phyloP scores from a whole-genome alignment of 1,140 invertebrate species.

The Bradynema listronoti region DNA sequence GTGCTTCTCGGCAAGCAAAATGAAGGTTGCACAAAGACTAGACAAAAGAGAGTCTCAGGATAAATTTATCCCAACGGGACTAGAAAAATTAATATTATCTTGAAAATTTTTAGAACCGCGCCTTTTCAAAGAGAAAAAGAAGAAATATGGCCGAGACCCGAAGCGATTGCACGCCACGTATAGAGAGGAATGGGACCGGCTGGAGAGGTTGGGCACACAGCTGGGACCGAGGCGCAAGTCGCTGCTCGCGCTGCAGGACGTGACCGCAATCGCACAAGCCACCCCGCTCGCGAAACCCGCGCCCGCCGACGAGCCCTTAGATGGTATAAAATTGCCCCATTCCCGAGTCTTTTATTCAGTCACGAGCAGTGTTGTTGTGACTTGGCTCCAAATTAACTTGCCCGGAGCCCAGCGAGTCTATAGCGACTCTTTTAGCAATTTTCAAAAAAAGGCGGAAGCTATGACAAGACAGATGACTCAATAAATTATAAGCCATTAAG shows the following conservation, averaged over 20 bases:
- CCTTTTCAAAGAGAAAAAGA: conserved; percentile 54
- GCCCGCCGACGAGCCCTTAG: too few relatives aligned
- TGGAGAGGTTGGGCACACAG: conserved; percentile 14
- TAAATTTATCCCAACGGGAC: neutral
- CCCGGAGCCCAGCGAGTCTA: too few relatives aligned
- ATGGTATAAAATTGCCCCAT: too few relatives aligned
- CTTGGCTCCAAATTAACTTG: too few relatives aligned
- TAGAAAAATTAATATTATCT: neutral
- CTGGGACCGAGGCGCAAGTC: conserved; percentile 23
- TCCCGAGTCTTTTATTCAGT: too few relatives aligned
- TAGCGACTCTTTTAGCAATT: too few relatives aligned
- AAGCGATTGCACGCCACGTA: conserved; percentile 55
- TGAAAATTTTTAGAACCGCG: conserved; percentile 36
- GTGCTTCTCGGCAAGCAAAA: conserved; percentile 33
- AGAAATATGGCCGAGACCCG: conserved; percentile 54
- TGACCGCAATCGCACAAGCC: too few relatives aligned
- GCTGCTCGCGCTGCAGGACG: conserved; percentile 5
- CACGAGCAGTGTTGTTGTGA: too few relatives aligned
- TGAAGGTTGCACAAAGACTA: conserved; percentile 25
- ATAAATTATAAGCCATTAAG: too few relatives aligned
- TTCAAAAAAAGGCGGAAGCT: too few relatives aligned
- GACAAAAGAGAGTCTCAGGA: conserved; percentile 1
- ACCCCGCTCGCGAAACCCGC: too few relatives aligned
- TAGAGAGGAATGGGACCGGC: conserved; percentile 42
- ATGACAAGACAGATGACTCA: too few relatives aligned